Evolutionary conservation across 2,888 invertebrate species (phyloP).

Genomic region (Phaedon cochleariae): DNA sequence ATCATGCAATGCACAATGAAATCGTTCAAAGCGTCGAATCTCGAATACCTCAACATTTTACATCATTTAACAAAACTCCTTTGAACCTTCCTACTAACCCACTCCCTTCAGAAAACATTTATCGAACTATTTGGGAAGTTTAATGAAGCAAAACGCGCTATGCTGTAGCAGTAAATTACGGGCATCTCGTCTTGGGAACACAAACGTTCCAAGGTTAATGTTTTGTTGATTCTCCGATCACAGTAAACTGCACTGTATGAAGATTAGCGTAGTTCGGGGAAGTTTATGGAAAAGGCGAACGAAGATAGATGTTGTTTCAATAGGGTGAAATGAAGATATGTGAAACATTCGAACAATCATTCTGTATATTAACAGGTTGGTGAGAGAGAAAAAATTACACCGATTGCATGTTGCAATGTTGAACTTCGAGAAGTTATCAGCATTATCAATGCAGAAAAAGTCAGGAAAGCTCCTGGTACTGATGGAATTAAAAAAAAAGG

Average conservation of each 20-base stretch:
- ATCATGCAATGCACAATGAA: too few relatives aligned
- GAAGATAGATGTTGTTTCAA: neutral
- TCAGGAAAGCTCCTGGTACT: too few relatives aligned
- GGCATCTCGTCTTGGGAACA: neutral
- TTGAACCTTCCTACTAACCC: too few relatives aligned
- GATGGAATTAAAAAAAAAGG: too few relatives aligned
- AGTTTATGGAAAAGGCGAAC: neutral
- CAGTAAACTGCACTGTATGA: neutral
- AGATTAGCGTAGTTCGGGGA: neutral
- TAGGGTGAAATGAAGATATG: neutral
- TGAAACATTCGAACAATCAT: neutral
- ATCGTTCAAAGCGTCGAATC: too few relatives aligned
- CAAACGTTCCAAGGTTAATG: neutral
- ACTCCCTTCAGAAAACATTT: neutral
- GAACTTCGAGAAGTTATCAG: too few relatives aligned
- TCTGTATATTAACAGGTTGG: too few relatives aligned
- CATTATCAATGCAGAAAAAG: too few relatives aligned
- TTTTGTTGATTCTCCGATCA: neutral
- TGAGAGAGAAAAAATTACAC: too few relatives aligned
- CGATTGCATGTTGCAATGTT: too few relatives aligned
- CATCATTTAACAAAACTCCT: too few relatives aligned
- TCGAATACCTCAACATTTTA: too few relatives aligned
- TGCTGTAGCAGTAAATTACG: neutral
- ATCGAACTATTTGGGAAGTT: neutral
- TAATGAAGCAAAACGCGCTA: neutral